Evolutionary conservation across 2,888 invertebrate genomes (phyloP).

Genomic region (Zele albiditarsus): DNA sequence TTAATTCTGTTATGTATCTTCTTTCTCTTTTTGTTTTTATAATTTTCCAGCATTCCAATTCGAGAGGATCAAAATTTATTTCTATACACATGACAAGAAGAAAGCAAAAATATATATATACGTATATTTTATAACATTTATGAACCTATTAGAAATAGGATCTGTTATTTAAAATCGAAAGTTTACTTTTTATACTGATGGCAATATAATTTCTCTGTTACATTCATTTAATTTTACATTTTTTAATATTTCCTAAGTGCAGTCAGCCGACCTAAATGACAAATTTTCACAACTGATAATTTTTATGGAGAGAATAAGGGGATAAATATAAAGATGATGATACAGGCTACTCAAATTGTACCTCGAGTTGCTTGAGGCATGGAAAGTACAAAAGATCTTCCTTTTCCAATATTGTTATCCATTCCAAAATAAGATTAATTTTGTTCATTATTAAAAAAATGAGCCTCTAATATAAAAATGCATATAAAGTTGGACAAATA

Average conservation of each 20-base stretch:
- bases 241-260: conserved; percentile 20
- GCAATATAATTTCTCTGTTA: conserved; percentile 59
- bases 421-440: not conserved
- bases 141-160: conserved; percentile 65
- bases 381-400: conserved; percentile 66
- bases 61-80: not conserved
- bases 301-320: conserved; percentile 35
- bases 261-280: not conserved
- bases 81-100: not conserved
- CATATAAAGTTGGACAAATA: not conserved
- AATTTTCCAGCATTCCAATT: not conserved
- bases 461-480: not conserved
- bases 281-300: conserved; percentile 9
- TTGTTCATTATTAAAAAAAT: not conserved
- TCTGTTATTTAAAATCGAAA: conserved; percentile 66
- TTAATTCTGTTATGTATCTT: conserved; percentile 55
- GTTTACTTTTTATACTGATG: conserved; percentile 64
- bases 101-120: conserved; percentile 27
- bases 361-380: conserved; percentile 49
- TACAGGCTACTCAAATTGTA: conserved; percentile 59
- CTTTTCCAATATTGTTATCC: conserved; percentile 34
- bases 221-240: conserved; percentile 49
- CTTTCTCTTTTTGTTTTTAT: conserved; percentile 47
- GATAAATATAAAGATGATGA: conserved; percentile 51
- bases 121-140: conserved; percentile 63